These are phyloP conservation scores for Tapirus indicus DNA, from an alignment of 2,797 vertebrate species.

Conservation along the genomic window DNA sequence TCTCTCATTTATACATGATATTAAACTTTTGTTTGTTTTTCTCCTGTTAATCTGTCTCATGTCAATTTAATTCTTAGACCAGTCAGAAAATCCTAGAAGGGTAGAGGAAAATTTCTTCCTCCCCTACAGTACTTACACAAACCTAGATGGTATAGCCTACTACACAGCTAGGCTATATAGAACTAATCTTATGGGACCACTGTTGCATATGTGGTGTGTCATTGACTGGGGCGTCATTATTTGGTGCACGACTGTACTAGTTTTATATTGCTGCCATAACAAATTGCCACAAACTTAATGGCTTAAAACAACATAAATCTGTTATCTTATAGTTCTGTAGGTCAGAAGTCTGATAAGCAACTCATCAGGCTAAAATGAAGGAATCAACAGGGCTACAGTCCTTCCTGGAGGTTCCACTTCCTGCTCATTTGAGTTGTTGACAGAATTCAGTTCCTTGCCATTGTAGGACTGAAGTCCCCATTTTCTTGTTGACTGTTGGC, in stretches of 20 bases:
- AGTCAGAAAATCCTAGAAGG: too few species aligned
- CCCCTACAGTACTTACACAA: too few species aligned
- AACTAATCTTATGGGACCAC: too few species aligned
- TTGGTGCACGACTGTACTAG: background rate
- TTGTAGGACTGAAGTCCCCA: background rate
- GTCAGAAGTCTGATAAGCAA: background rate
- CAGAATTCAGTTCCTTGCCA: background rate
- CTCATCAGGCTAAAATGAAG: background rate
- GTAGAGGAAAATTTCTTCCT: too few species aligned
- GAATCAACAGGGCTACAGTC: background rate
- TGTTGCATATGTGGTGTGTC: too few species aligned
- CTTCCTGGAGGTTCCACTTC: background rate
- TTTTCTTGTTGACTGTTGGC: background rate
- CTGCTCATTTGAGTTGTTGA: background rate
- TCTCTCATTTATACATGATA: too few species aligned
- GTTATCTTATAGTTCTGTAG: background rate
- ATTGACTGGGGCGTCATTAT: too few species aligned
- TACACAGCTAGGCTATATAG: too few species aligned
- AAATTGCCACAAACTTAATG: background rate
- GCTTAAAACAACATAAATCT: background rate
- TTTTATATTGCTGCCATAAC: background rate
- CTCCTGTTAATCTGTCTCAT: too few species aligned
- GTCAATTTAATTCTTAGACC: too few species aligned
- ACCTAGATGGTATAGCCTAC: too few species aligned
- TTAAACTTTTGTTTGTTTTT: too few species aligned